A percentile compares a stretch with the other conserved stretches of the same genome.
Evolutionary conservation across 1,140 invertebrate genomes (phyloP).

Genomic region (Drosophila albomicans): DNA sequence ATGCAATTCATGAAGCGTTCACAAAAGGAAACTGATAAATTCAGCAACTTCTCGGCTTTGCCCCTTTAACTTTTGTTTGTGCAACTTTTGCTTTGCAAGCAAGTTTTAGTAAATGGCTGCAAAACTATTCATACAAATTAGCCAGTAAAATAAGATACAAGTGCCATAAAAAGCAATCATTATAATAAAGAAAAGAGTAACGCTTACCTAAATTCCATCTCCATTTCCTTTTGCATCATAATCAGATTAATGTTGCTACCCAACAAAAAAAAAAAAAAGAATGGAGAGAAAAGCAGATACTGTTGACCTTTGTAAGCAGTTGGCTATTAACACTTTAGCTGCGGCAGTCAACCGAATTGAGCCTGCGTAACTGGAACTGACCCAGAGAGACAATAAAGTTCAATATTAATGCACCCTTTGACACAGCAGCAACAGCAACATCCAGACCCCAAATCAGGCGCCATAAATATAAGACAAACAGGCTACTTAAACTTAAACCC

Average conservation of each 20-base stretch:
- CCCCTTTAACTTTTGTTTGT: conserved; percentile 1
- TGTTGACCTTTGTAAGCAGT: conserved; percentile 38
- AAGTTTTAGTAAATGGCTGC: background rate
- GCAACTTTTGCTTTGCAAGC: background rate
- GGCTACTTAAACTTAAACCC: conserved; percentile 72
- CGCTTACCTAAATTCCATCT: background rate
- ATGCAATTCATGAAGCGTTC: conserved; percentile 6
- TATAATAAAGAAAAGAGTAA: background rate
- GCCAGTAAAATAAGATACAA: background rate
- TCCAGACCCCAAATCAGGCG: conserved; percentile 53
- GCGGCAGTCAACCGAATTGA: conserved; percentile 32
- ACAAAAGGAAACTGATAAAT: background rate
- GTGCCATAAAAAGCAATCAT: conserved; percentile 1
- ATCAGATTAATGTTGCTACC: conserved; percentile 39
- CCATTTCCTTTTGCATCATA: conserved; percentile 1
- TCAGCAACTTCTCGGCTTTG: background rate
- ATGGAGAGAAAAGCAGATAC: conserved; percentile 15
- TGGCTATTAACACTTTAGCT: conserved; percentile 42
- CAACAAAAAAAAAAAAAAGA: background rate
- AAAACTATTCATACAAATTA: background rate
- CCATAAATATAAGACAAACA: conserved; percentile 81
- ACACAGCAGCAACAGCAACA: conserved; percentile 59
- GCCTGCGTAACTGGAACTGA: conserved; percentile 52
- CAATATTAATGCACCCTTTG: conserved; percentile 82
- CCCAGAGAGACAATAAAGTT: conserved; percentile 75